These are phyloP conservation scores for Nymphalis polychloros DNA, from an alignment of 2,888 invertebrate genomes.

Conservation along the genomic window DNA sequence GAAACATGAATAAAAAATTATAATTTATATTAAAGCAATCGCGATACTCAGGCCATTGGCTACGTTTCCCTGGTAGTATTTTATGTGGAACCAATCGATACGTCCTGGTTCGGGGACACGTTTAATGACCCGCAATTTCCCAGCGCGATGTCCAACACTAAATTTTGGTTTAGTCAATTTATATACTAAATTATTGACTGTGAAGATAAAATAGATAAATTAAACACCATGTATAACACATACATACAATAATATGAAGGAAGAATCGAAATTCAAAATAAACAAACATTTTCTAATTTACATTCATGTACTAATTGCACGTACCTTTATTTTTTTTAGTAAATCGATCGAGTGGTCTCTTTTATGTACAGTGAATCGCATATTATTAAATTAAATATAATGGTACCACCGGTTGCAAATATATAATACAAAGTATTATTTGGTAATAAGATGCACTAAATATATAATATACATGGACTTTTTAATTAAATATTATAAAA, in stretches of 20 bases:
- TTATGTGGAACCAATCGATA: conserved; percentile 66
- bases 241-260: background rate
- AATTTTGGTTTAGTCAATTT: conserved; percentile 43
- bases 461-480: too few relatives aligned
- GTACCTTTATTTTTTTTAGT: too few relatives aligned
- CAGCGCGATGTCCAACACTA: conserved; percentile 39
- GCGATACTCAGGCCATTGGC: conserved; percentile 12
- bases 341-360: too few relatives aligned
- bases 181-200: conserved; percentile 33
- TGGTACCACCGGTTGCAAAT: too few relatives aligned
- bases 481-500: too few relatives aligned
- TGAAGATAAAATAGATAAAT: conserved; percentile 20
- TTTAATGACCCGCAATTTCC: conserved; percentile 62
- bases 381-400: too few relatives aligned
- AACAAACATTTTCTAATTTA: too few relatives aligned
- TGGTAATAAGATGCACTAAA: too few relatives aligned
- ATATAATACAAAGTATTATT: too few relatives aligned
- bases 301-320: too few relatives aligned
- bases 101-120: conserved; percentile 54
- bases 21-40: background rate
- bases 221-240: background rate
- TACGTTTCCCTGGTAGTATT: conserved; percentile 52
- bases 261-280: too few relatives aligned
- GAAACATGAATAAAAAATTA: background rate
- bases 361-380: too few relatives aligned